Evolutionary conservation across 2,797 vertebrate genomes (phyloP), one percentile per base, ranked within the genome.

Genomic region (Lithobates pipiens): DNA sequence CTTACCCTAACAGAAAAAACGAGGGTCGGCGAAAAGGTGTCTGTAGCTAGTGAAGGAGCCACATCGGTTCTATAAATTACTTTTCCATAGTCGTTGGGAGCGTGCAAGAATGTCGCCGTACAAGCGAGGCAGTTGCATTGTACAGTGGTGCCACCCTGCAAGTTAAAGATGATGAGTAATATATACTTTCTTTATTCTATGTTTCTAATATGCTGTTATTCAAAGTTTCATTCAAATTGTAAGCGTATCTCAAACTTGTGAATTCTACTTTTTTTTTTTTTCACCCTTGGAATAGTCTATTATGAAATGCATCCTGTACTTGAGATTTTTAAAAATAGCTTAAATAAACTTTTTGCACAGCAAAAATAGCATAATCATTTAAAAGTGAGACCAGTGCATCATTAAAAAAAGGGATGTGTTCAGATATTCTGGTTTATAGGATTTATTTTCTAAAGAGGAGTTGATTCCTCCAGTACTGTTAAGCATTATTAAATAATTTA

Each of bases 1-100:
- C 86, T 87, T 87, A 87, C 86, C 86, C 86, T 84, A 87, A 83
- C 86, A 57, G 86, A 87, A 87, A 83, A 87, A 83, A 87, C 81
- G 32, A 83, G 76, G 76, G 86, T 87, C 81, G 81, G 81, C 63
- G 81, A 87, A 87, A 83, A 80, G 81, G 81, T 87, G 86, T 84
- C 86, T 74, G 80, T 67, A 68, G 69, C 80, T 79, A 87, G 76
- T 54, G 81, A 42, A 79, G 86, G 34, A 69, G 86, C 70, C 42
- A 76, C 80, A 70, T 86, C 80, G 27, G 69, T 83, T 83, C 80
- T 86, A 79, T 83, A 86, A 68, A 83, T 86, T 70, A 83, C 57
- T 68, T 86, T 86, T 83, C 85, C 85, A 86, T 86, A 83, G 85
- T 86, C 85, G 80, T 73, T 86, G 85, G 85, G 76, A 83, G 85